Evolutionary conservation across 1,140 invertebrate genomes (phyloP).

Genomic region (Anastatus disparis): DNA sequence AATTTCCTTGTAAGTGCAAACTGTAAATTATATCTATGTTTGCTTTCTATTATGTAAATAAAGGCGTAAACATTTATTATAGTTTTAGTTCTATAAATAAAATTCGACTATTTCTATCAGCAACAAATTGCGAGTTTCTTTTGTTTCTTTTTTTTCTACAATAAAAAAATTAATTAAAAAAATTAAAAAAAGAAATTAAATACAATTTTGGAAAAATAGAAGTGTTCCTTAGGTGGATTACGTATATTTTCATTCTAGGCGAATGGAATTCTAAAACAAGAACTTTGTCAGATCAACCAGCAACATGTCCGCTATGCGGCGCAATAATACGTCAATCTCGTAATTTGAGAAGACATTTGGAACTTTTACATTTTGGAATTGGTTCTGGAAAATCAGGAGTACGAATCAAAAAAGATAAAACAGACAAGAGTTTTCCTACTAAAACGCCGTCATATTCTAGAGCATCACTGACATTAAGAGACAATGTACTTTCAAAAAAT

Average conservation of each 20-base stretch:
- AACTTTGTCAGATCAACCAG: slow-evolving; percentile 61
- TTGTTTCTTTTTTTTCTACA: no score
- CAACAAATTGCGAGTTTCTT: slow-evolving; percentile 1
- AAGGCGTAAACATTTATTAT: slow-evolving; percentile 33
- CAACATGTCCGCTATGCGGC: slow-evolving; percentile 61
- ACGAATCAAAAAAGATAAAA: slow-evolving; percentile 40
- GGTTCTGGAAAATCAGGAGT: slow-evolving; percentile 47
- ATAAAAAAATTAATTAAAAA: neutral
- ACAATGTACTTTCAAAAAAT: slow-evolving; percentile 45
- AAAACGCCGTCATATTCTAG: slow-evolving; percentile 25
- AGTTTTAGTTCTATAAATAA: slow-evolving; percentile 28
- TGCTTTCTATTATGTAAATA: slow-evolving; percentile 32
- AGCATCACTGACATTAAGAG: slow-evolving; percentile 33
- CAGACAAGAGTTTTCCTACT: slow-evolving; percentile 14
- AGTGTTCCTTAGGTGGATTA: slow-evolving; percentile 31
- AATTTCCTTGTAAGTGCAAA: slow-evolving; percentile 13
- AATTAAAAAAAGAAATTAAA: no score
- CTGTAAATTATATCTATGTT: slow-evolving; percentile 30
- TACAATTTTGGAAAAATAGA: slow-evolving; percentile 18
- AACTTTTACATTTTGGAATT: slow-evolving; percentile 60
- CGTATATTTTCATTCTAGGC: slow-evolving; percentile 50
- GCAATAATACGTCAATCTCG: slow-evolving; percentile 62
- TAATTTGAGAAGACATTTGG: slow-evolving; percentile 62
- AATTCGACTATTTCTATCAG: slow-evolving; percentile 18
- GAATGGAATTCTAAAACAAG: slow-evolving; percentile 52